phyloP scores from a whole-genome alignment of 2,797 vertebrate genomes.

The Picus viridis region DNA sequence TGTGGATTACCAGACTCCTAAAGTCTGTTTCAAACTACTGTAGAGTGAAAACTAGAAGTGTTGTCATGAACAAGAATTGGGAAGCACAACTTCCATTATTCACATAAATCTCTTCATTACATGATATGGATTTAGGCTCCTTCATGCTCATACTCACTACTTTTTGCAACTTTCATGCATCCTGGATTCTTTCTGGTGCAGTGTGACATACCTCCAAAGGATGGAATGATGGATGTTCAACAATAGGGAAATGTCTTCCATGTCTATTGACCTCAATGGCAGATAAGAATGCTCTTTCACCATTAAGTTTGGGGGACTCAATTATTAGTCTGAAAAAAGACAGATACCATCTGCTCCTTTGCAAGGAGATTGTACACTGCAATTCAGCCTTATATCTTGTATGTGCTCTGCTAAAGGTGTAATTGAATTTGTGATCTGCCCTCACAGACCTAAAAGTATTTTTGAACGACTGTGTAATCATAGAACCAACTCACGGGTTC shows the following conservation, averaged over 20 bases:
- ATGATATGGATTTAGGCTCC: not conserved
- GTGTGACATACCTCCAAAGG: not conserved
- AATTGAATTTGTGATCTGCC: not conserved
- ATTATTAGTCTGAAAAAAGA: not conserved
- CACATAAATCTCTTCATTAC: not conserved
- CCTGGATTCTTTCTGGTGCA: not conserved
- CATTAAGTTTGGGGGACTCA: not conserved
- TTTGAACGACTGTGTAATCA: not conserved
- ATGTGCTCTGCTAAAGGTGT: not conserved
- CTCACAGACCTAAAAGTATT: not conserved
- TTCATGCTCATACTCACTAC: fast-evolving
- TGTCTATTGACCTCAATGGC: not conserved
- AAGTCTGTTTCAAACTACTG: not conserved
- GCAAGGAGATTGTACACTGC: not conserved
- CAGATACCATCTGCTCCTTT: not conserved
- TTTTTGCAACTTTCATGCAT: not conserved
- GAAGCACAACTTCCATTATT: not conserved
- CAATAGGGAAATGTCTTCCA: not conserved
- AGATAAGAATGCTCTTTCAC: not conserved
- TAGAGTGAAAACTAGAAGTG: not conserved
- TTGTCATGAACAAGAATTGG: not conserved
- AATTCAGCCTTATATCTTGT: not conserved
- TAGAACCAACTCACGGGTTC: too few relatives aligned
- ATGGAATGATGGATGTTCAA: not conserved
- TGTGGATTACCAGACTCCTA: not conserved